phyloP scores from a whole-genome alignment of 1,140 invertebrate species.

The Rhizoglyphus robini region DNA sequence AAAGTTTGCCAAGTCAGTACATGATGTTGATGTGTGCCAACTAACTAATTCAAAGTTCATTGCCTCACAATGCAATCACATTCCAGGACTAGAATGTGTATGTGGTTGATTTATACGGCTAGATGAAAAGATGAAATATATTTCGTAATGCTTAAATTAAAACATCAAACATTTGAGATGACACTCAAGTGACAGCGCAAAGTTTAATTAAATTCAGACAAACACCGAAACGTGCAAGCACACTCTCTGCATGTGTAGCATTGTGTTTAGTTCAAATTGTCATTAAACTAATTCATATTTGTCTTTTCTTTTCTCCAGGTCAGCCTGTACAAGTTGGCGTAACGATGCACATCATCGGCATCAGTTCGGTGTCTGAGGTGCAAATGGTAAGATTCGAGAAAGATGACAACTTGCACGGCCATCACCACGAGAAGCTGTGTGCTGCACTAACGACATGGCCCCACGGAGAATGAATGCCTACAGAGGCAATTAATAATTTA shows the following conservation, averaged over 20 bases:
- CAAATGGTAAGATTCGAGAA: constrained; percentile 90
- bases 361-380: constrained; percentile 96
- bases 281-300: background rate
- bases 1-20: no score
- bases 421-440: background rate
- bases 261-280: background rate
- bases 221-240: background rate
- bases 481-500: constrained; percentile 8
- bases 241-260: background rate
- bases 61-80: no score
- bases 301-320: constrained; percentile 46
- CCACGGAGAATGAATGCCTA: background rate
- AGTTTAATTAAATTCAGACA: constrained; percentile 8
- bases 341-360: constrained; percentile 95
- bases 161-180: no score
- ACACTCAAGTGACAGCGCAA: background rate
- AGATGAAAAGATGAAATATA: no score
- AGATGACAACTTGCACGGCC: background rate
- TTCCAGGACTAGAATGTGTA: no score
- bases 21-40: no score
- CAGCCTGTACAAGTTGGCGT: constrained; percentile 88
- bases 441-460: background rate
- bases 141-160: no score
- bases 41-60: no score
- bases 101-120: no score